Base-by-base conservation (phyloP, 2,797 vertebrate species). In the Chromis chromis region DNA sequence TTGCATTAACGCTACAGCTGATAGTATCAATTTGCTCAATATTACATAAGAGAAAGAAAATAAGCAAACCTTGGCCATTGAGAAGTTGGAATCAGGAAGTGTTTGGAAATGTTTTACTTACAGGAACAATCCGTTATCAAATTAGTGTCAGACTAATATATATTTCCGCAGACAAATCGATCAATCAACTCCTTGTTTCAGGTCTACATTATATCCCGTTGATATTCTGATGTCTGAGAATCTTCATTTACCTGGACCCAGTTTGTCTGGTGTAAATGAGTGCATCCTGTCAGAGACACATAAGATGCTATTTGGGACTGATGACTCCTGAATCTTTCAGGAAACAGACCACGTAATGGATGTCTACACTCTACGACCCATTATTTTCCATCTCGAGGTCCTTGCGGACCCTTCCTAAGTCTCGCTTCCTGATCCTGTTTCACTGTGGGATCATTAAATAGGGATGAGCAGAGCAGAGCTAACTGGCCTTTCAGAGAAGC, bases 291-390 rank as follows among this genome's bases (percentile, higher is more conserved):
- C 71, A 73, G 55, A 65, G 33, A 85, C 52, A 66, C 61, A 78
- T 49, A 60, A 64, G 70, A 81, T 56, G 53, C 64, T 85, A 77
- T 86, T 75, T 76, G 62, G 39, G 55, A 58, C 60, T 69, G 61
- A 69, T 68, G 76, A 84, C 69, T 31, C 60, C 52, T 48, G 53
- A 33, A 62, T 71, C 79, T 84, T 77, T 86, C 85, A 89, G 86
- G 86, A 92, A 91, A 81, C 88, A 70, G 68, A 76, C 60, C 56
- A 27, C 33, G 0, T 85, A 91, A 92, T 92, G 88, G 85, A 87
- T 59, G 76, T 75, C 76, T 68, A 70, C 64, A 31, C 54, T 73
- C 27, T 44, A 12, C 7, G 27, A 65, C 10, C 74, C 85, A 89
- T 91, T 87, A 86, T 50, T 82, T 79, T 83, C 74, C 83, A 86